A percentile compares a stretch with the other conserved stretches of the same genome.
phyloP scores from a whole-genome alignment of 2,113 vertebrate genomes.

The Amblyornis subalaris region DNA sequence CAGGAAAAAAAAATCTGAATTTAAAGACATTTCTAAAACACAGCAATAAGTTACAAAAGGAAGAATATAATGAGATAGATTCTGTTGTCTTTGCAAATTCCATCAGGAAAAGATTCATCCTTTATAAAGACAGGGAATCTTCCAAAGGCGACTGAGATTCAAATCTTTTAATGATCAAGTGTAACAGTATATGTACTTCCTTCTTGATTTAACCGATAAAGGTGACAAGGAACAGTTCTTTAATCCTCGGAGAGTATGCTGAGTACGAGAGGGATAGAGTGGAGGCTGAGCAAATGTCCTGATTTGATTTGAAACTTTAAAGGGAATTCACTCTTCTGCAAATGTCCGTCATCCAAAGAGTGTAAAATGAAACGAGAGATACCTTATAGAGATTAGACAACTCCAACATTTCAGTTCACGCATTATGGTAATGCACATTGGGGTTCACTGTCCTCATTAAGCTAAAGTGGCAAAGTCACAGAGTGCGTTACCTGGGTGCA shows the following conservation, averaged over 20 bases:
- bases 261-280: neutral
- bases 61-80: neutral
- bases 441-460: neutral
- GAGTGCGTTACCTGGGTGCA: neutral
- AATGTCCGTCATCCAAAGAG: neutral
- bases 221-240: constrained; percentile 26
- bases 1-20: neutral
- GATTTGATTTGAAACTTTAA: constrained; percentile 17
- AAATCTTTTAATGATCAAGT: constrained; percentile 38
- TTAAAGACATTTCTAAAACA: neutral
- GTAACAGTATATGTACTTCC: neutral
- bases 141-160: constrained; percentile 10
- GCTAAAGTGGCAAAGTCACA: neutral
- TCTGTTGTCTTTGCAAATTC: neutral
- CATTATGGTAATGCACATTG: neutral
- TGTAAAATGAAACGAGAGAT: constrained; percentile 24
- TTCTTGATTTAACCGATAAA: constrained; percentile 45
- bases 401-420: neutral
- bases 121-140: neutral
- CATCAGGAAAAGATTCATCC: neutral
- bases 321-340: constrained; percentile 1
- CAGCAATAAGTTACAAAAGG: neutral
- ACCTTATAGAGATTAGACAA: neutral
- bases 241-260: neutral
- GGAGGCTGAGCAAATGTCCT: neutral